Evolutionary conservation across 2,888 invertebrate species (phyloP), one percentile per base, ranked within the genome.

Genomic region (Meiosimyza decipiens): DNA sequence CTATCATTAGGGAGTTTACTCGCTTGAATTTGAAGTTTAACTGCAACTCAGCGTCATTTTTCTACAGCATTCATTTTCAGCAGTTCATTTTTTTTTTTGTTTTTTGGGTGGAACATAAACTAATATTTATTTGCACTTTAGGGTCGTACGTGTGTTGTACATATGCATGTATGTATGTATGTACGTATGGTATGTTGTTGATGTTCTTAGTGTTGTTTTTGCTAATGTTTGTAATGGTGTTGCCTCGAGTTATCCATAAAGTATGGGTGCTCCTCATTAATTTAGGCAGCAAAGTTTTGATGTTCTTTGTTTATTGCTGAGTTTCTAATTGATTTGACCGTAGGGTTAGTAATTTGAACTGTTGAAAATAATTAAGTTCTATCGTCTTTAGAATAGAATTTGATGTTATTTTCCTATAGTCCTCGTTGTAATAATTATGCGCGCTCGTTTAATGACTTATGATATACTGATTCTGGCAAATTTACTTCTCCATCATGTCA

Each of bases 1-100:
- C 74, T 73, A 59, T 68, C 69, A 76, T 76, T 76, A 76, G 65
- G 67, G 73, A 72, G 75, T 76, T 73, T 57, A 64, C 73, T 50
- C 63, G 70, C 67, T 73, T 68, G 72, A 68, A 73, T 75, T 72
- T 71, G 71, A 74, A 63, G 73, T 73, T 73, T 74, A 74, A 76
- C 74, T 70, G 75, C 71, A 73, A 69, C 75, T 71, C 59, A 51
- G 71, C 72, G 75, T 73, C 65, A 76, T 75, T 73, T 69, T 71
- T 68, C 68, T 65, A 59, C 49, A 71, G 66, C 70, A 71, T 72
- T 52, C 52, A 55, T 71, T 60, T 55, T 69, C 59, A 54, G 50
- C 52, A 13, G 49, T 28, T 64, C 57, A 22, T 50, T 13, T 51
- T 28, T 54, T 51, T 51, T 40, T 67, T 28, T 54, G 47, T 51